Evolutionary conservation across 2,888 invertebrate genomes (phyloP).

Genomic region (Automeris io): DNA sequence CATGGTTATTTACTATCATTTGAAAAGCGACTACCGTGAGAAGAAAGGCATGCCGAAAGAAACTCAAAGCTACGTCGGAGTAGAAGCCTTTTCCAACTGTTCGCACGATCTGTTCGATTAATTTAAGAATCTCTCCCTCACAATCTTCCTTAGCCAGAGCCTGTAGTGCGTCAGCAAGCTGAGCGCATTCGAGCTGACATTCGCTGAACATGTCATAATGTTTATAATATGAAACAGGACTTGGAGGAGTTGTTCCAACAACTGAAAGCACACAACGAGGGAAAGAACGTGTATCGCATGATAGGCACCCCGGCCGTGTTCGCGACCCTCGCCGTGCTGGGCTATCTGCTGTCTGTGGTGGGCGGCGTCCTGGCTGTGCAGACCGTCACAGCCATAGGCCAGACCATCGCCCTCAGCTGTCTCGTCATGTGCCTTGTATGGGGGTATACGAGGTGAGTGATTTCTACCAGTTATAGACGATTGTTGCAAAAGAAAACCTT

Average conservation of each 20-base stretch:
- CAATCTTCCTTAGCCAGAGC: no score
- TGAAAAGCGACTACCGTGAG: no score
- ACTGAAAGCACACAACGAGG: constrained; percentile 94
- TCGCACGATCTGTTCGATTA: no score
- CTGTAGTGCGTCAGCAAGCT: no score
- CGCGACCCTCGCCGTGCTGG: constrained; percentile 86
- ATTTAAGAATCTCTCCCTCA: no score
- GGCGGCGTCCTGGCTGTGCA: constrained; percentile 87
- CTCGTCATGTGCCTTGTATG: constrained; percentile 86
- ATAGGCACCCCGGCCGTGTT: constrained; percentile 95
- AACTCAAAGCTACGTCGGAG: no score
- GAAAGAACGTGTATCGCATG: constrained; percentile 97
- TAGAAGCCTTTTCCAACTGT: no score
- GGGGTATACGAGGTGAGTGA: constrained; percentile 88
- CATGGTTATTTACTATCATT: no score
- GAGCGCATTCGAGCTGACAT: no score
- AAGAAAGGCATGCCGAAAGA: no score
- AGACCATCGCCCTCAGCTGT: constrained; percentile 83
- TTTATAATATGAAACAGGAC: no score
- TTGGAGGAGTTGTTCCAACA: constrained; percentile 88
- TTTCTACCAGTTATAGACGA: not conserved
- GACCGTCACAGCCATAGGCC: constrained; percentile 85
- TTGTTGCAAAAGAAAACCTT: not conserved
- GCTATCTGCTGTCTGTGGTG: constrained; percentile 89
- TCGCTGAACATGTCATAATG: no score